phyloP scores from a whole-genome alignment of 2,113 vertebrate genomes.

The Indri indri region DNA sequence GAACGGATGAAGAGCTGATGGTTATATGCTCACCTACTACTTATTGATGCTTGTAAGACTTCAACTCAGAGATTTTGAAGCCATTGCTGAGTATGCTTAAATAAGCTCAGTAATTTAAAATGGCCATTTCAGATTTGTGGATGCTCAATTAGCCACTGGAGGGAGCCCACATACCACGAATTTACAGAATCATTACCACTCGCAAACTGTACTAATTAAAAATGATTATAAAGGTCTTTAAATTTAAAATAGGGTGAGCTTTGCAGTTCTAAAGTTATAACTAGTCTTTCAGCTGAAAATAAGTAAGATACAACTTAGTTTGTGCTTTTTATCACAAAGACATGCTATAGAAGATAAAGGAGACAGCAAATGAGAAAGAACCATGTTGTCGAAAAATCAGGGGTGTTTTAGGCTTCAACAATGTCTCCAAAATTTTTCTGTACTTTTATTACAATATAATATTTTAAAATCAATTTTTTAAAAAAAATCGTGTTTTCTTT shows the following conservation, averaged over 20 bases:
- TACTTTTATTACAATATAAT: background rate
- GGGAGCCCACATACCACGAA: constrained; percentile 84
- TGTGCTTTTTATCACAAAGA: background rate
- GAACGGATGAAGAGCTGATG: background rate
- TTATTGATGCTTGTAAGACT: background rate
- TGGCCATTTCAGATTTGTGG: constrained; percentile 44
- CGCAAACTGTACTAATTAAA: constrained; percentile 49
- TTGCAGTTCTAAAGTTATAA: background rate
- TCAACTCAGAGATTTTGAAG: constrained; percentile 14
- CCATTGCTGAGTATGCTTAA: background rate
- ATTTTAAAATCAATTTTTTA: background rate
- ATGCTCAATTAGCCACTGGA: constrained; percentile 83
- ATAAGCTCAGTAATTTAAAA: constrained; percentile 24
- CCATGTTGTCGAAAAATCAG: background rate
- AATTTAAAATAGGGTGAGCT: background rate
- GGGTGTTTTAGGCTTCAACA: background rate
- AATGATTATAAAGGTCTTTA: background rate
- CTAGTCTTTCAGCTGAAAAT: background rate
- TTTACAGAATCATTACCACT: constrained; percentile 38
- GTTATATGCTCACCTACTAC: background rate
- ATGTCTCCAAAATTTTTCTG: background rate
- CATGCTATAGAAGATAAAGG: background rate
- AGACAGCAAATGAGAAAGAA: background rate
- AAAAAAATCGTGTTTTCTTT: too few species aligned
- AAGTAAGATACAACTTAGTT: background rate